Conservation (phyloP, 2,888 invertebrate genomes). For the Leptura quadrifasciata region DNA sequence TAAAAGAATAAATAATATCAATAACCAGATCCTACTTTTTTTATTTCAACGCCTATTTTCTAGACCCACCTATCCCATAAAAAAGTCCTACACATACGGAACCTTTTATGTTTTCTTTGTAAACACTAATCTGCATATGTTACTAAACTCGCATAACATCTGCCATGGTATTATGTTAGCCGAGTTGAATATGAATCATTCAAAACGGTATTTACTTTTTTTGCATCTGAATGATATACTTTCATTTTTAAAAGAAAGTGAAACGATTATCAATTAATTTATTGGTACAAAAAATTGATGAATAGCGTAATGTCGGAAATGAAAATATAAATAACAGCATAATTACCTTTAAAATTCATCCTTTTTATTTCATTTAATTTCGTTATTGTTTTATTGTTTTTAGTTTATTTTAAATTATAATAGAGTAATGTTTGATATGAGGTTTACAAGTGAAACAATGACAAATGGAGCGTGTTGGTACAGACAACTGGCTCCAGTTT, state of each 20-base stretch:
- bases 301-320: neutral
- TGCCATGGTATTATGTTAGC: neutral
- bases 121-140: conserved; percentile 1
- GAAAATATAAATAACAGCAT: neutral
- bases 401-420: neutral
- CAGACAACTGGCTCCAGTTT: too few relatives aligned
- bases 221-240: neutral
- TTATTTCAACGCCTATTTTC: neutral
- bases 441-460: neutral
- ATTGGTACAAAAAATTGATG: neutral
- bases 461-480: neutral
- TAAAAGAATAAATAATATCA: neutral
- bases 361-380: neutral
- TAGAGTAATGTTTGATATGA: neutral
- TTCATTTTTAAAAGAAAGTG: neutral
- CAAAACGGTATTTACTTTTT: neutral
- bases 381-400: neutral
- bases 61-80: neutral
- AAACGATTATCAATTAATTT: neutral
- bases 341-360: neutral
- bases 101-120: neutral
- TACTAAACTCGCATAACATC: neutral
- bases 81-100: neutral
- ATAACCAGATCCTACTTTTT: neutral
- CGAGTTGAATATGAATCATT: neutral